phyloP scores from a whole-genome alignment of 1,140 invertebrate genomes.

The Choristoneura fumiferana region DNA sequence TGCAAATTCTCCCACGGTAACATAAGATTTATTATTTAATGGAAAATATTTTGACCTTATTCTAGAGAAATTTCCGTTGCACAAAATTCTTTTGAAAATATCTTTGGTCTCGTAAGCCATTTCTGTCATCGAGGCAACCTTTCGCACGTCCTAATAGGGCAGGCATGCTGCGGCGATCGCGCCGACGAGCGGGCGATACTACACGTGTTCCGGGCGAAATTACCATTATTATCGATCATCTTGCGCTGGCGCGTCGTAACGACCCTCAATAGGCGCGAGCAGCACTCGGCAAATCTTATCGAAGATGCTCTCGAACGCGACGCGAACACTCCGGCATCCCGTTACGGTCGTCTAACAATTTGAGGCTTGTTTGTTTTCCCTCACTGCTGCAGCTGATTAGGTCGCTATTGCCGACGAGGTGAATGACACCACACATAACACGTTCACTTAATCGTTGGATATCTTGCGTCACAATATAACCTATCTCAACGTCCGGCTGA shows the following conservation, averaged over 20 bases:
- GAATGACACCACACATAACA: constrained; percentile 19
- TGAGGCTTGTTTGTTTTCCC: constrained; percentile 41
- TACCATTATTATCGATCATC: constrained; percentile 77
- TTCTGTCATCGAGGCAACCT: constrained; percentile 40
- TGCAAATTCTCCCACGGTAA: neutral
- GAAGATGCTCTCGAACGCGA: no score
- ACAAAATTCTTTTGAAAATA: constrained; percentile 13
- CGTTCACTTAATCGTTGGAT: constrained; percentile 1
- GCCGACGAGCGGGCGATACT: constrained; percentile 45
- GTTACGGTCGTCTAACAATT: constrained; percentile 44
- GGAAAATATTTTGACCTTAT: no score
- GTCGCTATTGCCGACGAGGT: constrained; percentile 19
- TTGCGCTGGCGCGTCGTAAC: constrained; percentile 59
- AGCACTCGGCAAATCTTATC: constrained; percentile 42
- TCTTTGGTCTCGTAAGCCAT: constrained; percentile 26
- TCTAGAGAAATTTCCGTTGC: constrained; percentile 5
- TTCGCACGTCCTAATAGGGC: constrained; percentile 61
- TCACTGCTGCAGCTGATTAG: constrained; percentile 20
- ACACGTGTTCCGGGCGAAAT: constrained; percentile 67
- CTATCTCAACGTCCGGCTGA: constrained; percentile 24
- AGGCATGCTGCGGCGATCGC: constrained; percentile 44
- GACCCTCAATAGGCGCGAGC: constrained; percentile 59
- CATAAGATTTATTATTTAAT: neutral
- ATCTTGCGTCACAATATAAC: constrained; percentile 14
- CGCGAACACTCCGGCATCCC: constrained; percentile 29